Evolutionary conservation across 2,888 invertebrate genomes (phyloP).

Genomic region (Drosophila yooni): DNA sequence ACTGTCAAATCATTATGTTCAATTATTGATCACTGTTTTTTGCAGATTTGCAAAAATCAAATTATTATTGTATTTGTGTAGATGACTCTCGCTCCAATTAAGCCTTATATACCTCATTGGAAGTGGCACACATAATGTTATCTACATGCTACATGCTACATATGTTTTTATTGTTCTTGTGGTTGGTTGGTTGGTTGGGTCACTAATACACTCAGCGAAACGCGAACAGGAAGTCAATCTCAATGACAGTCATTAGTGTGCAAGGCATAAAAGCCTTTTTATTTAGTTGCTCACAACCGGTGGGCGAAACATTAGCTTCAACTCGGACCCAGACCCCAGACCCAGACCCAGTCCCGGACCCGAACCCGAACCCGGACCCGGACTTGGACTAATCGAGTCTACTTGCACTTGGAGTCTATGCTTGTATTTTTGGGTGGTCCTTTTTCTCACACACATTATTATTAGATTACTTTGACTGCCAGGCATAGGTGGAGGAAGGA

Average conservation of each 20-base stretch:
- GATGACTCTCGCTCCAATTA: not conserved
- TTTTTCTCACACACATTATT: conserved; percentile 41
- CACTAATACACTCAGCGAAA: conserved; percentile 9
- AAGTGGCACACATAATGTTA: not conserved
- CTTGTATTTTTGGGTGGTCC: conserved; percentile 34
- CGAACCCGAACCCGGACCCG: not conserved
- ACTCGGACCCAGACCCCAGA: conserved; percentile 1
- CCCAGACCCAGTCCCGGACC: not conserved
- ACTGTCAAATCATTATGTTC: too few relatives aligned
- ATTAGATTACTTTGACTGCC: conserved; percentile 58
- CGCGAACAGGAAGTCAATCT: conserved; percentile 54
- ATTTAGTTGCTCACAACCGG: not conserved
- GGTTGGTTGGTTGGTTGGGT: not conserved
- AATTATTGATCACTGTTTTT: too few relatives aligned
- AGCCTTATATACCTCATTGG: not conserved
- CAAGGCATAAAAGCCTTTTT: conserved; percentile 35
- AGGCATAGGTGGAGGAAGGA: not conserved
- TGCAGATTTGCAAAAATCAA: too few relatives aligned
- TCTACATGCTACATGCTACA: conserved; percentile 22
- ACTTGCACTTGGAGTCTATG: not conserved
- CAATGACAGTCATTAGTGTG: conserved; percentile 58
- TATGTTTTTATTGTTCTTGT: conserved; percentile 19
- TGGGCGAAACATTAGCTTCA: conserved; percentile 20
- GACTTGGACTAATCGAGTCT: not conserved
- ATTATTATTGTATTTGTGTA: not conserved